phyloP scores from a whole-genome alignment of 2,888 invertebrate species.

The Acleris emargana region DNA sequence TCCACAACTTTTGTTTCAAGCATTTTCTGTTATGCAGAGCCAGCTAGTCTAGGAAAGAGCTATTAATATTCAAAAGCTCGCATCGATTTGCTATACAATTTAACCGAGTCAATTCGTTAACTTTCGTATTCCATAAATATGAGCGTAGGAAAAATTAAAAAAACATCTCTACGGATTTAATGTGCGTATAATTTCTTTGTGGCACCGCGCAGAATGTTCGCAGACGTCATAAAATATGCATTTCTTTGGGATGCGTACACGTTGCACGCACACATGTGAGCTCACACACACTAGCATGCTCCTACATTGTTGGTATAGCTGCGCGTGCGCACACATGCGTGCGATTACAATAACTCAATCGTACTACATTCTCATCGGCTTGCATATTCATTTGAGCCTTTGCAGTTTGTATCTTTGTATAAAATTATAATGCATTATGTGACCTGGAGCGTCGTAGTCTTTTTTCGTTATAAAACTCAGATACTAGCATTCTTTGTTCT shows the following conservation, averaged over 20 bases:
- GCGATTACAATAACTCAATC: slow-evolving; percentile 79
- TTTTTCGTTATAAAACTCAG: slow-evolving; percentile 58
- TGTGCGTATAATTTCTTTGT: slow-evolving; percentile 84
- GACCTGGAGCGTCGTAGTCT: slow-evolving; percentile 59
- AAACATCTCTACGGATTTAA: slow-evolving; percentile 81
- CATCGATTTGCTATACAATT: slow-evolving; percentile 29
- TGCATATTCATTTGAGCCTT: slow-evolving; percentile 80
- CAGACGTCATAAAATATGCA: slow-evolving; percentile 84
- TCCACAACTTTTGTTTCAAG: slow-evolving; percentile 6
- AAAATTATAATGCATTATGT: slow-evolving; percentile 83
- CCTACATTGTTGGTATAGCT: slow-evolving; percentile 35
- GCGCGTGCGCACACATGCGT: slow-evolving; percentile 55
- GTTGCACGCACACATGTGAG: slow-evolving; percentile 41
- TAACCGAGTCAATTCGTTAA: slow-evolving; percentile 10
- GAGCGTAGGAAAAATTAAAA: slow-evolving; percentile 49
- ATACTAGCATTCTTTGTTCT: slow-evolving; percentile 29
- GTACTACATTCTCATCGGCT: slow-evolving; percentile 68
- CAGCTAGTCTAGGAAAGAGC: slow-evolving; percentile 35
- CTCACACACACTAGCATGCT: slow-evolving; percentile 38
- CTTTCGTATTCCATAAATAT: slow-evolving; percentile 33
- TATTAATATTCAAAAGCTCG: slow-evolving; percentile 35
- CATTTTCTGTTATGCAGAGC: slow-evolving; percentile 30
- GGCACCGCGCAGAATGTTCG: slow-evolving; percentile 82
- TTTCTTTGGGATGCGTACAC: slow-evolving; percentile 75
- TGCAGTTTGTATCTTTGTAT: slow-evolving; percentile 82